Conservation (phyloP, 2,888 invertebrate genomes). For the Parnassius orleans region DNA sequence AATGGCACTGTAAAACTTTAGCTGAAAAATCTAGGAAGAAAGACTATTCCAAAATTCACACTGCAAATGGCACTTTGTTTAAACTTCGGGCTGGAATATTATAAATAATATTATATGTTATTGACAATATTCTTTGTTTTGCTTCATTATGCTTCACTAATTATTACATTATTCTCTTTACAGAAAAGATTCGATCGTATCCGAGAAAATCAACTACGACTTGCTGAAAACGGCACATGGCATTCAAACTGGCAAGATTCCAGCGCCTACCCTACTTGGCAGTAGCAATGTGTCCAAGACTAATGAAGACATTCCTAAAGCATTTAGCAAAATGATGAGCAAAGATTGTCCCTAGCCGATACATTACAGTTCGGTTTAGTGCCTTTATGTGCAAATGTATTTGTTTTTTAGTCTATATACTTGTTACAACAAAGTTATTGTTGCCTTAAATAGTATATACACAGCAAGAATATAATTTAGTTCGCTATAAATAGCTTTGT, state of each 20-base stretch:
- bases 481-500: not conserved
- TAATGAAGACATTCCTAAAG: constrained; percentile 91
- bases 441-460: constrained; percentile 22
- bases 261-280: constrained; percentile 89
- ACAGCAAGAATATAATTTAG: constrained; percentile 6
- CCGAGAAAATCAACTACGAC: constrained; percentile 95
- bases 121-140: too few species aligned
- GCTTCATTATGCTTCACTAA: too few species aligned
- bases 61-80: too few species aligned
- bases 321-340: constrained; percentile 82
- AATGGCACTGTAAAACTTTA: too few species aligned
- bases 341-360: constrained; percentile 68
- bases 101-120: too few species aligned
- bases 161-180: constrained; percentile 24
- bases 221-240: constrained; percentile 87
- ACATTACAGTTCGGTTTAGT: constrained; percentile 22
- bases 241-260: constrained; percentile 85
- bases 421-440: constrained; percentile 16
- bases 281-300: constrained; percentile 87
- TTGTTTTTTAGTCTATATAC: constrained; percentile 7
- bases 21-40: too few species aligned
- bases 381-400: constrained; percentile 28
- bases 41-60: too few species aligned
- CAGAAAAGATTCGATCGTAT: constrained; percentile 93
- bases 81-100: too few species aligned